phyloP scores from a whole-genome alignment of 2,797 vertebrate genomes.

The Notamacropus eugenii region DNA sequence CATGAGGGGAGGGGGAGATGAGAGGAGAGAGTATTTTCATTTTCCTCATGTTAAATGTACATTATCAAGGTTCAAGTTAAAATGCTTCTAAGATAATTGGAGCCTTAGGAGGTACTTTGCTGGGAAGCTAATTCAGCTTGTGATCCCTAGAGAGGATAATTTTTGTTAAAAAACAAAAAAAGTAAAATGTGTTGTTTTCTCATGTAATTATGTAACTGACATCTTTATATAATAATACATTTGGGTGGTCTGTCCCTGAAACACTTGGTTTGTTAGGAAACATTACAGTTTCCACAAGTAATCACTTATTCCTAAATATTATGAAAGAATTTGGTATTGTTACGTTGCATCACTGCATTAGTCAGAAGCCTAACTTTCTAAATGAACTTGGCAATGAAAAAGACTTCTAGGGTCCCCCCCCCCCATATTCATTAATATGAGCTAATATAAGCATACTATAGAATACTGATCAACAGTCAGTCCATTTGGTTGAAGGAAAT shows the following conservation, averaged over 20 bases:
- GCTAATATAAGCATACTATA: conserved; percentile 45
- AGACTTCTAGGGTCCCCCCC: conserved; percentile 78
- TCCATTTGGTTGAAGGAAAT: conserved; percentile 19
- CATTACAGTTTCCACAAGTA: conserved; percentile 83
- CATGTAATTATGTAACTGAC: conserved; percentile 83
- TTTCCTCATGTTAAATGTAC: conserved; percentile 76
- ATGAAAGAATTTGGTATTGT: conserved; percentile 83
- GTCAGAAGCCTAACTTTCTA: conserved; percentile 83
- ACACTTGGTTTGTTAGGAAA: conserved; percentile 86
- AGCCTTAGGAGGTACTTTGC: conserved; percentile 78
- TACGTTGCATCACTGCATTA: conserved; percentile 83
- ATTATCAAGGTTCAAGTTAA: conserved; percentile 78
- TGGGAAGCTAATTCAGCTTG: conserved; percentile 80
- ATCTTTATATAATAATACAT: conserved; percentile 85
- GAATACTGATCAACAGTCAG: conserved; percentile 27
- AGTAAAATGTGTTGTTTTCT: conserved; percentile 81
- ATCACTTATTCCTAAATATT: conserved; percentile 85
- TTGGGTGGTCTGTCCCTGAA: conserved; percentile 86
- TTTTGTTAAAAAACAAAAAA: conserved; percentile 78
- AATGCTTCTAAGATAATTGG: conserved; percentile 82
- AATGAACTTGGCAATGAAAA: conserved; percentile 82
- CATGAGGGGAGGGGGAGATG: conserved; percentile 21
- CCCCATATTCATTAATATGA: conserved; percentile 52
- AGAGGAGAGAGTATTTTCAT: conserved; percentile 75
- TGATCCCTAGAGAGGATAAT: conserved; percentile 78